Base-by-base conservation (phyloP, 2,888 invertebrate genomes). In the Danaus chrysippus region DNA sequence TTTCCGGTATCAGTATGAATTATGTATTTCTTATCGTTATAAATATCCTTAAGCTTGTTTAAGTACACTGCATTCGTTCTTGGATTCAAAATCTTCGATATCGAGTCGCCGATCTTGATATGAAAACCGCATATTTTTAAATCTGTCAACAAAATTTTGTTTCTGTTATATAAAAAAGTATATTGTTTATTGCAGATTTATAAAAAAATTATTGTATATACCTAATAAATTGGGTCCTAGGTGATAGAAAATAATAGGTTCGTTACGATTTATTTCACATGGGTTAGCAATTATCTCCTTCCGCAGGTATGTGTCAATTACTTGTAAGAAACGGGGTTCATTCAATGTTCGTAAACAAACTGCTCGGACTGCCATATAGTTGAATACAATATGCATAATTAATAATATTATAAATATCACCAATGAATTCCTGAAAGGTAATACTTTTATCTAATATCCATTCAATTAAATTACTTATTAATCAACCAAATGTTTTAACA, bases 291-390 rank as follows among this genome's bases (percentile, higher is more conserved):
- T 88, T 0, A 90, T 81, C 61, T 94, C 93, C 17, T 91, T 87
- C 17, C 84, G 86, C 62, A 96, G 86, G 80, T 94, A 97, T 58
- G 93, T 89, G 68, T 94, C 92, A 23, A 97, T 86, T 0, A 95
- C 86, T 62, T 95, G 91, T 17, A 95, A 86, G 69, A 96, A 93
- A 57, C 98, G 92, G 34, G 95, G 93, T 73, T 94, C 94, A 79
- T 98, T 99, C 49, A 98, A 92, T 0, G 95, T 94, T 70, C 94
- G 93, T 79, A 98, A 92, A 70, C 94, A 93, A 10, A 99, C 93
- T 0, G 96, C 91, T 68, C 93, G 93, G 0, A 99, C 97, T 1
- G 98, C 98, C 71, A 93, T 92, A 78, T 97, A 97, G 87, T 99
- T 99, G 57, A 96, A 95, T 76, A 93, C 93, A 13, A 99, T 90